Base-by-base conservation (phyloP, 2,888 invertebrate genomes). In the Nymphalis urticae region DNA sequence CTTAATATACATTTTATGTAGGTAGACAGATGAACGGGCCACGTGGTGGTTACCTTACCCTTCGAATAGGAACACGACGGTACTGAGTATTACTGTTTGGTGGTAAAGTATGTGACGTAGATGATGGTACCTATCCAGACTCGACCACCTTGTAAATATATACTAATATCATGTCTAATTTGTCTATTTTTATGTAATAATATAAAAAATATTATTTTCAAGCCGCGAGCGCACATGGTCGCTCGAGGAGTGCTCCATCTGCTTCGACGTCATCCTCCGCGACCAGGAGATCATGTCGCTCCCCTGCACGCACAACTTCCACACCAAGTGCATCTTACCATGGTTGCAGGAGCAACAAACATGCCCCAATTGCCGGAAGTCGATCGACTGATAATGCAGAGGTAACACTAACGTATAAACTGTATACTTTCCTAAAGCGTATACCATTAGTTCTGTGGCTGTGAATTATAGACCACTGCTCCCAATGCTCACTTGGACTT, bases 311-410 rank as follows among this genome's bases (percentile, higher is more conserved):
- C 92, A 91, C 76, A 81, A 86, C 76, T 92, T 92, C 83, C 92
- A 92, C 80, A 79, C 84, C 36, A 77, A 76, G 13, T 92, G 92
- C 82, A 86, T 91, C 76, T 66, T 85, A 77, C 89, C 89, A 51
- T 92, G 92, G 92, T 82, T 91, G 47, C 81, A 86, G 77, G 83
- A 88, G 85, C 84, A 86, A 75, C 85, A 87, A 75, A 91, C 90
- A 0, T 92, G 92, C 79, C 92, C 92, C 75, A 86, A 85, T 77
- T 92, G 91, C 81, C 82, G 91, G 24, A 90, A 88, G 71, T 73
- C 76, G 1, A 83, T 86, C 42, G 75, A 75, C 21, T 76, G 64
- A 75, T 64, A 2, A n/a, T 53, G 10, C 27, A 7, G 8, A 60
- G 54, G 67, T 67, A 67, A 48, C 9, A 21, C 7, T 7, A 9